Conservation (phyloP, 2,797 vertebrate species). For the Labeo calbasu region DNA sequence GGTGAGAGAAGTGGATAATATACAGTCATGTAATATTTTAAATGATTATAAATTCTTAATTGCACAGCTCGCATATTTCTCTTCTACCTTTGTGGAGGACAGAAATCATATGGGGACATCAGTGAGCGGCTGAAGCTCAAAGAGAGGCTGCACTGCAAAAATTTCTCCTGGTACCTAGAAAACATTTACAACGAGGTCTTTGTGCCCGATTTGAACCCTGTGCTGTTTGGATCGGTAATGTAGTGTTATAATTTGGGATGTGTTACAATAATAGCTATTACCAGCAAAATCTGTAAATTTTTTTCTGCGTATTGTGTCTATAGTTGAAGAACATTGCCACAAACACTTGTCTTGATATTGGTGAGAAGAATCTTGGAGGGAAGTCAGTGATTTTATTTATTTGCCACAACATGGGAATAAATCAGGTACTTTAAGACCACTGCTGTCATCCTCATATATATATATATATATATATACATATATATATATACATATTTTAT, state of each 20-base stretch:
- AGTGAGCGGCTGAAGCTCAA: slow-evolving; percentile 78
- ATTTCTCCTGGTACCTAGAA: slow-evolving; percentile 87
- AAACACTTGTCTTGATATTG: slow-evolving; percentile 76
- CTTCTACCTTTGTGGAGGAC: slow-evolving; percentile 32
- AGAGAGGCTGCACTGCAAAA: slow-evolving; percentile 80
- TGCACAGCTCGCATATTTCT: background rate
- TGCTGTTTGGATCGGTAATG: slow-evolving; percentile 78
- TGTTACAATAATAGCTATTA: slow-evolving; percentile 5
- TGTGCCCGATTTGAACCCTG: slow-evolving; percentile 80
- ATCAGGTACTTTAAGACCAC: slow-evolving; percentile 74
- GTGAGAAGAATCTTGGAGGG: slow-evolving; percentile 73
- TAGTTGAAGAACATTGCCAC: slow-evolving; percentile 80
- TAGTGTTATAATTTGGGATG: background rate
- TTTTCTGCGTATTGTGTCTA: slow-evolving; percentile 25
- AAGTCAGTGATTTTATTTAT: slow-evolving; percentile 77
- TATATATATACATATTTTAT: too few relatives aligned
- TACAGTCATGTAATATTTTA: background rate
- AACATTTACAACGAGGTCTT: slow-evolving; percentile 85
- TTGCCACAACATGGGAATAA: slow-evolving; percentile 79
- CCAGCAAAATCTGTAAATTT: background rate
- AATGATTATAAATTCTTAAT: background rate
- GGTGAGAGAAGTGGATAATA: slow-evolving; percentile 64
- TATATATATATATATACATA: too few relatives aligned
- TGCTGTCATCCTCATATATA: too few relatives aligned
- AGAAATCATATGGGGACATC: slow-evolving; percentile 86